Evolutionary conservation across 1,140 invertebrate genomes (phyloP).

Genomic region (Bombus cullumanus): DNA sequence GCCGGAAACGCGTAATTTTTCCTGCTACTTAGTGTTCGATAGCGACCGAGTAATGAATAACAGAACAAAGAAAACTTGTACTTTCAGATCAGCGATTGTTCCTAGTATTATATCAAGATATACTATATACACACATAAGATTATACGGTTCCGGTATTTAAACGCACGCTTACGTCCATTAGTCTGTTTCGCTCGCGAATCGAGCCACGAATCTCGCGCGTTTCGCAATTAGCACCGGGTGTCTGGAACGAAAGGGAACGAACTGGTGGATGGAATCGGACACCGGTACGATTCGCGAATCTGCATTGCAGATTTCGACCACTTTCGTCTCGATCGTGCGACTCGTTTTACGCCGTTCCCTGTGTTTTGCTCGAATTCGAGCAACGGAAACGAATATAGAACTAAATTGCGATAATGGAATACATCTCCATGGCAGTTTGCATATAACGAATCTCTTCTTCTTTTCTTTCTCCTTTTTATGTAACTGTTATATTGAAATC

Average conservation of each 20-base stretch:
- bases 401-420: background rate
- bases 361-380: background rate
- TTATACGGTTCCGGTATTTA: constrained; percentile 22
- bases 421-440: background rate
- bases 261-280: background rate
- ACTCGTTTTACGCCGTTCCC: background rate
- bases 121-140: no score
- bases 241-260: constrained; percentile 8
- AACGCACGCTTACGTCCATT: constrained; percentile 7
- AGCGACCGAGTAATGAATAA: background rate
- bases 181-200: background rate
- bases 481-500: background rate
- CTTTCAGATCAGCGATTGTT: background rate
- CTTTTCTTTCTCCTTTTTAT: background rate
- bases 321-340: background rate
- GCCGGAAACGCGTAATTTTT: background rate
- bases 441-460: background rate
- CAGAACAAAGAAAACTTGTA: constrained; percentile 14
- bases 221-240: constrained; percentile 6
- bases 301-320: background rate
- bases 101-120: background rate
- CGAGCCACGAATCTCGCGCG: background rate
- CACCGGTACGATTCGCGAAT: background rate
- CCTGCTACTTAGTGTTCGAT: background rate
- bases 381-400: background rate